Conservation (phyloP, 2,113 vertebrate species). For the Perca flavescens region DNA sequence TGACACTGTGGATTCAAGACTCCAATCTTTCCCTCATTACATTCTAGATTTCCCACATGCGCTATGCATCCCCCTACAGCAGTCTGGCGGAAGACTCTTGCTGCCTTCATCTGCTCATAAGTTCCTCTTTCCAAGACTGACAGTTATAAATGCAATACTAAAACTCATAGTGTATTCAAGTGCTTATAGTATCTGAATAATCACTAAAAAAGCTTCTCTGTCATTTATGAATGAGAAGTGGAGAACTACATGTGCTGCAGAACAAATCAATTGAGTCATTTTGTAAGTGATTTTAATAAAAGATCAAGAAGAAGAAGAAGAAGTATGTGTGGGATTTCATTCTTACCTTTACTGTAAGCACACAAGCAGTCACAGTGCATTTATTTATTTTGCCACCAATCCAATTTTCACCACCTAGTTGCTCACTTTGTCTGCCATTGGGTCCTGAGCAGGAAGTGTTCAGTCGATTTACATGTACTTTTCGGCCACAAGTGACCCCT, state of each 20-base stretch:
- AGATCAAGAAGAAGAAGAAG: too few relatives aligned
- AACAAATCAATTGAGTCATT: not conserved
- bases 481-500: too few relatives aligned
- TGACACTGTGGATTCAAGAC: conserved; percentile 36
- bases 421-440: not conserved
- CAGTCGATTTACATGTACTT: not conserved
- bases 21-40: conserved; percentile 56
- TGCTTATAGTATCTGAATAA: conserved; percentile 10
- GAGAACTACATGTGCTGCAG: not conserved
- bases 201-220: conserved; percentile 1
- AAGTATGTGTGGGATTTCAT: not conserved
- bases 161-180: conserved; percentile 28
- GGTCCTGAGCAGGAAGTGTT: too few relatives aligned
- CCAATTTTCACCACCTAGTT: not conserved
- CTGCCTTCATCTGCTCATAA: conserved; percentile 36
- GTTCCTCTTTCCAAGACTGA: conserved; percentile 25
- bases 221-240: conserved; percentile 8
- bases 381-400: too few relatives aligned
- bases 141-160: conserved; percentile 5
- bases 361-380: too few relatives aligned
- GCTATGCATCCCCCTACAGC: conserved; percentile 24
- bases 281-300: conserved; percentile 3
- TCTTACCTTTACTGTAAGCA: not conserved
- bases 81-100: not conserved
- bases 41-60: conserved; percentile 23